Conservation (phyloP, 1,140 invertebrate species). For the Nasonia longicornis region DNA sequence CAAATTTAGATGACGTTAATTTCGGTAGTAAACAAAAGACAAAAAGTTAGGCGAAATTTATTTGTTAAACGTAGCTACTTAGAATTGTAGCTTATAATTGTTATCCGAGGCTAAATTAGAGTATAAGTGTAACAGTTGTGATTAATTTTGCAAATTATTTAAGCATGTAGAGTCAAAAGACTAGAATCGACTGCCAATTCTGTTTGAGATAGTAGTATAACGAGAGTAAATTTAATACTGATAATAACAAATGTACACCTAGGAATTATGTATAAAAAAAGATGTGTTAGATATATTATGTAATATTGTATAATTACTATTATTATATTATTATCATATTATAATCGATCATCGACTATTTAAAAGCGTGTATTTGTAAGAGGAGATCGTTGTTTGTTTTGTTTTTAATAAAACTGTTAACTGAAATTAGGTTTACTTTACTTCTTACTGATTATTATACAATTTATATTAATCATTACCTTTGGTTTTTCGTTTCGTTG, state of each 20-base stretch:
- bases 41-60: slow-evolving; percentile 22
- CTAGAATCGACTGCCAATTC: too few relatives aligned
- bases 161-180: too few relatives aligned
- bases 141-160: not conserved
- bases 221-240: not conserved
- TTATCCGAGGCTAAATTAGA: slow-evolving; percentile 36
- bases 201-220: not conserved
- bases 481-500: not conserved
- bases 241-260: not conserved
- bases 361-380: not conserved
- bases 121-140: not conserved
- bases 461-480: too few relatives aligned
- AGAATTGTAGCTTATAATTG: slow-evolving; percentile 14
- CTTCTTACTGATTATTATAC: not conserved
- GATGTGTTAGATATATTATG: not conserved
- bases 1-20: slow-evolving; percentile 53
- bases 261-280: not conserved
- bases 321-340: not conserved
- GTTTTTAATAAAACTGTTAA: not conserved
- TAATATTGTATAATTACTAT: not conserved
- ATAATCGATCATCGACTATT: not conserved
- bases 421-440: not conserved
- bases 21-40: slow-evolving; percentile 53
- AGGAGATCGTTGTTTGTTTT: not conserved
- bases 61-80: not conserved